Evolutionary conservation across 2,113 vertebrate genomes (phyloP).

Genomic region (Meriones unguiculatus): DNA sequence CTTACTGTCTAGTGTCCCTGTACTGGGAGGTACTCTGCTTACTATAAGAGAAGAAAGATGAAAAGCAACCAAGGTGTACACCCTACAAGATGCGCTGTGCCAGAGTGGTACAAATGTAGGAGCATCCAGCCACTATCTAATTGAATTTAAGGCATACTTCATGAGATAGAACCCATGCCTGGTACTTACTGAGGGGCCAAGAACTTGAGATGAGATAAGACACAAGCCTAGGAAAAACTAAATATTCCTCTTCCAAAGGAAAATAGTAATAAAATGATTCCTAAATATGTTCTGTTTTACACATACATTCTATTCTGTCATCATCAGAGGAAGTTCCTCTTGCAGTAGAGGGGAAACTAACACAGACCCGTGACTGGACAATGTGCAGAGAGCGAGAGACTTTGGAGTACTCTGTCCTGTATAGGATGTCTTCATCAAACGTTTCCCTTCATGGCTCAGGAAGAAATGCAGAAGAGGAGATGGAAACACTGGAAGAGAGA

Average conservation of each 20-base stretch:
- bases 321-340: not conserved
- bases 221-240: not conserved
- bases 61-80: not conserved
- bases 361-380: not conserved
- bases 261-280: not conserved
- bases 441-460: not conserved
- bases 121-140: too few relatives aligned
- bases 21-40: not conserved
- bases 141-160: not conserved
- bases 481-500: not conserved
- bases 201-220: not conserved
- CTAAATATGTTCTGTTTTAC: not conserved
- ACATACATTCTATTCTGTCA: not conserved
- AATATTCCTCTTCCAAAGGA: not conserved
- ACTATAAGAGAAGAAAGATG: too few relatives aligned
- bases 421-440: not conserved
- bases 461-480: not conserved
- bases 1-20: not conserved
- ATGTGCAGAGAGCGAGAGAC: not conserved
- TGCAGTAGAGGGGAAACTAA: not conserved
- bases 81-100: not conserved
- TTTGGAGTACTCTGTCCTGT: too few relatives aligned
- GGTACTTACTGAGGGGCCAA: not conserved
- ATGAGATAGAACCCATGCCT: not conserved
- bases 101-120: too few relatives aligned